Evolutionary conservation across 2,797 vertebrate species (phyloP), one percentile per base, ranked within the genome.

Genomic region (Melanotaenia trifasciata): DNA sequence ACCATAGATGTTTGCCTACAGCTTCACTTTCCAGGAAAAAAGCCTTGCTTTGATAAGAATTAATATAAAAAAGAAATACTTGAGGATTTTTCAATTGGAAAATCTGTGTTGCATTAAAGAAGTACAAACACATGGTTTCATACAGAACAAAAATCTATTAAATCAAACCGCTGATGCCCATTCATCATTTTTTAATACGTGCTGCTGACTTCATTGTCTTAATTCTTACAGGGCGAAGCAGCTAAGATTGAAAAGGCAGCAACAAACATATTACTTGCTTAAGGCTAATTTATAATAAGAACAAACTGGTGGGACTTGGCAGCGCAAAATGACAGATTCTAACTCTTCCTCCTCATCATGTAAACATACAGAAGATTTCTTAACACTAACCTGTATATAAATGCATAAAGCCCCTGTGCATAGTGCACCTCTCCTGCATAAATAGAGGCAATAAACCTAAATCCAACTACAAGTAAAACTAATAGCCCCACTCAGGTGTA

Each of bases 241-340:
- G 28, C 2, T 3, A 43, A 22, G 7, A 26, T 20, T 40, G 40
- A 35, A 74, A 56, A 6, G 22, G 33, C 24, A 64, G 28, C 6
- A 12, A 45, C 59, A 78, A 67, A 64, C 47, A 78, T 7, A 67
- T 53, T 60, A 26, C 22, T 60, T 64, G 63, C 81, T 70, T 11
- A 33, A 62, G 51, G 70, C 72, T 43, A 45, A 64, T 70, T 72
- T 61, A 59, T 70, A 76, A 83, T 72, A 53, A 84, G 64, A 73
- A 69, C 54, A 36, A 67, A 65, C 26, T 22, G 57, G 6, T 70
- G 59, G 36, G 26, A 54, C 28, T 47, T 14, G 14, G 22, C 16
- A 26, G 24, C 26, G 16, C 26, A 4, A 30, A 20, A 43, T 2
- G 30, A 59, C 58, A 43, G 51, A 70, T 56, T 50, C n/a, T 22